Base-by-base conservation (phyloP, 2,888 invertebrate species). In the Acrocera orbiculus region DNA sequence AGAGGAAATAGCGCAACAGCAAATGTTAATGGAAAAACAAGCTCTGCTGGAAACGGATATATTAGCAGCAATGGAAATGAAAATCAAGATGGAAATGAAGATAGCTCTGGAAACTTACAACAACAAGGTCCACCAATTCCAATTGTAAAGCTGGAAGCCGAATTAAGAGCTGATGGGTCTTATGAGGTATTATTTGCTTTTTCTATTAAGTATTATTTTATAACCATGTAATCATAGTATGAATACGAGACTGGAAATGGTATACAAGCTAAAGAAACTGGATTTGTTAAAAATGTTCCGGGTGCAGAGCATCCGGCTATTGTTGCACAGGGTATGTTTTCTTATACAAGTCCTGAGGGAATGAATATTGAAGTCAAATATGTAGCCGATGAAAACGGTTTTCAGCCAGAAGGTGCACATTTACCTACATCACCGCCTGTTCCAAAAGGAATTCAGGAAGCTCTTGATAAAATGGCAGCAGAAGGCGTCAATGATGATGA, bases 401-500 rank as follows among this genome's bases (percentile, higher is more conserved):
- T 66, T 46, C 64, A 53, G 36, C 56, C 58, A n/a, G 44, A 46
- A 35, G 81, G 82, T 23, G 76, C 72, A 30, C 81, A 82, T 55
- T 61, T 82, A 27, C 82, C 82, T 10, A 82, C 81, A 7, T 77
- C 82, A 4, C 82, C 81, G n/a, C 79, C 82, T 14, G 75, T 80
- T 43, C 81, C 81, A 7, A 64, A 69, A 33, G 79, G 74, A 43
- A 81, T 81, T 43, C 73, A 72, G 47, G 57, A 57, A 39, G 53
- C 54, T 1, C 42, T 58, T 29, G 56, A 54, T 37, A 51, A 48
- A 38, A 46, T 54, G 32, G 53, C 53, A 9, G 53, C 54, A 9
- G 47, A 47, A 13, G 56, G 55, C 8, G 54, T 54, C 2, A 47
- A 7, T 4, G 46, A 37, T 1, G 45, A 42, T 8, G 24, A 13